Evolutionary conservation across 2,888 invertebrate genomes (phyloP).

Genomic region (Cremastinae sp.): DNA sequence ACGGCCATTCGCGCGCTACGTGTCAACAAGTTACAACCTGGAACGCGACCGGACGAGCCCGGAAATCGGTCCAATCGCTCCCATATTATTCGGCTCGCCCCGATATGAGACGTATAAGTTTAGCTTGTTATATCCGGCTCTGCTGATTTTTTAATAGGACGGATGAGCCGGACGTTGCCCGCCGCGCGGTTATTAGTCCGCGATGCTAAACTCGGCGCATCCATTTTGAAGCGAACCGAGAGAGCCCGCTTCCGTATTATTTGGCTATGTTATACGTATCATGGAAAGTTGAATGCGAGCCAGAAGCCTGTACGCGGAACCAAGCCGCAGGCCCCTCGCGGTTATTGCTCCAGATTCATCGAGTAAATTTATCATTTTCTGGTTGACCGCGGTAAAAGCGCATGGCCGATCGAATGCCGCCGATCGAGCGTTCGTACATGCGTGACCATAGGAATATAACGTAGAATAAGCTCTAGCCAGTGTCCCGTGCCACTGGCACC

Average conservation of each 20-base stretch:
- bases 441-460: constrained; percentile 26
- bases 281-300: constrained; percentile 56
- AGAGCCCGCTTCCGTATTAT: constrained; percentile 33
- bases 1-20: constrained; percentile 37
- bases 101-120: not conserved
- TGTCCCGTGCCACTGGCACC: constrained; percentile 26
- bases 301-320: constrained; percentile 44
- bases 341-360: constrained; percentile 61
- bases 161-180: constrained; percentile 12
- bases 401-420: constrained; percentile 49
- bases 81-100: not conserved
- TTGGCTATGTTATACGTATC: constrained; percentile 27
- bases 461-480: constrained; percentile 11
- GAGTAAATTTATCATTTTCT: constrained; percentile 60
- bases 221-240: constrained; percentile 15
- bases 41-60: constrained; percentile 48
- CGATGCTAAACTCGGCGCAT: constrained; percentile 37
- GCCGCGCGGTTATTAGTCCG: constrained; percentile 30
- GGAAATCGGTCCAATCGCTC: not conserved
- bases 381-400: constrained; percentile 53
- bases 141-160: constrained; percentile 8
- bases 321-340: constrained; percentile 4
- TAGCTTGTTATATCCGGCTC: constrained; percentile 16
- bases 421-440: constrained; percentile 14
- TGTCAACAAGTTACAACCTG: constrained; percentile 60